These are phyloP conservation scores for Bombycilla garrulus DNA, from an alignment of 2,113 vertebrate species.

Conservation along the genomic window DNA sequence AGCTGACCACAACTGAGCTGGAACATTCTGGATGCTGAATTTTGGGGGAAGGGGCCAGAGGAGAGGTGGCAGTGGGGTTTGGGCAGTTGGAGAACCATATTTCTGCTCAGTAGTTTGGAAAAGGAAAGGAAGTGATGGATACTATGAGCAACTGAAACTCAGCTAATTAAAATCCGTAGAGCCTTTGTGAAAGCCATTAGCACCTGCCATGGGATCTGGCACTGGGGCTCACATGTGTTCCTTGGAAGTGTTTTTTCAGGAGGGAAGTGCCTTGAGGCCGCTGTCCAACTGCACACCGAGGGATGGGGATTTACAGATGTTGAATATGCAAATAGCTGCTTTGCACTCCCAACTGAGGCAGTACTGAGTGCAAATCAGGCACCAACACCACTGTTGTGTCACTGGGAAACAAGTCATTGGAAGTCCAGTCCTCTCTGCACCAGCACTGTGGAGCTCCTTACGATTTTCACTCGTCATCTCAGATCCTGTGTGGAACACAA, in stretches of 20 bases:
- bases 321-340: background rate
- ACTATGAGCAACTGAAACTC: background rate
- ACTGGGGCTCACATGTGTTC: background rate
- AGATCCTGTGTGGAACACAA: background rate
- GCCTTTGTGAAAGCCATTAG: conserved; percentile 29
- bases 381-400: background rate
- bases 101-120: background rate
- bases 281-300: background rate
- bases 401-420: background rate
- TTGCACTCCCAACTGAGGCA: background rate
- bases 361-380: background rate
- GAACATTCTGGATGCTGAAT: background rate
- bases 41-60: background rate
- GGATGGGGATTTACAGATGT: background rate
- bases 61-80: background rate
- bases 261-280: background rate
- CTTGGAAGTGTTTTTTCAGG: background rate
- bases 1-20: background rate
- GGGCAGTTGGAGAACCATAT: background rate
- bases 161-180: conserved; percentile 19
- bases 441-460: background rate
- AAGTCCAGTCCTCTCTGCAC: background rate
- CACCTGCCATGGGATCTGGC: conserved; percentile 24
- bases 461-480: background rate
- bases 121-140: background rate